phyloP scores from a whole-genome alignment of 2,888 invertebrate genomes.

The Cantharis nigra region DNA sequence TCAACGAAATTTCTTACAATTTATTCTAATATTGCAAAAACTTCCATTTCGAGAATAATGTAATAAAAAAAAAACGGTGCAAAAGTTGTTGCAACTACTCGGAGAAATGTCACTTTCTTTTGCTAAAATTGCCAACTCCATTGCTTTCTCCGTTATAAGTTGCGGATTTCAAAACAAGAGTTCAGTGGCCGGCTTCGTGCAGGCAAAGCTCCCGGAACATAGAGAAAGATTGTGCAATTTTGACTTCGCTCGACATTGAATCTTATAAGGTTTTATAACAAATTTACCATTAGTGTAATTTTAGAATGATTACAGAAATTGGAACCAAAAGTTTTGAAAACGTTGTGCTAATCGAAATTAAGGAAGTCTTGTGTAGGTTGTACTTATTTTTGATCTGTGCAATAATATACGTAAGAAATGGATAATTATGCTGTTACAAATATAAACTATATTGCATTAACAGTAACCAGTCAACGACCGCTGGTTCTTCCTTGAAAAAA shows the following conservation, averaged over 20 bases:
- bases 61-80: slow-evolving; percentile 17
- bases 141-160: slow-evolving; percentile 36
- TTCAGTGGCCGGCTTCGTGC: slow-evolving; percentile 34
- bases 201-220: slow-evolving; percentile 48
- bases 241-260: slow-evolving; percentile 18
- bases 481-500: background rate
- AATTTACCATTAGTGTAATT: background rate
- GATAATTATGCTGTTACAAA: slow-evolving; percentile 29
- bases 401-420: background rate
- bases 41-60: slow-evolving; percentile 14
- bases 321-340: background rate
- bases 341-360: background rate
- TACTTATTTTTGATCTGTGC: background rate
- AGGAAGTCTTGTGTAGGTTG: background rate
- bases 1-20: slow-evolving; percentile 2
- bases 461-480: slow-evolving; percentile 43
- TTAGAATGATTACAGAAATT: background rate
- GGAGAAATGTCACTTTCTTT: slow-evolving; percentile 38
- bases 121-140: slow-evolving; percentile 31
- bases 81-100: slow-evolving; percentile 19
- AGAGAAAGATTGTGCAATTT: slow-evolving; percentile 31
- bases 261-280: background rate
- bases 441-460: slow-evolving; percentile 34
- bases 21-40: slow-evolving; percentile 1
- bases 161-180: slow-evolving; percentile 26